Percentiles rank a stretch among this genome's conserved stretches.
phyloP scores from a whole-genome alignment of 1,140 invertebrate genomes.

The Littorina saxatilis region DNA sequence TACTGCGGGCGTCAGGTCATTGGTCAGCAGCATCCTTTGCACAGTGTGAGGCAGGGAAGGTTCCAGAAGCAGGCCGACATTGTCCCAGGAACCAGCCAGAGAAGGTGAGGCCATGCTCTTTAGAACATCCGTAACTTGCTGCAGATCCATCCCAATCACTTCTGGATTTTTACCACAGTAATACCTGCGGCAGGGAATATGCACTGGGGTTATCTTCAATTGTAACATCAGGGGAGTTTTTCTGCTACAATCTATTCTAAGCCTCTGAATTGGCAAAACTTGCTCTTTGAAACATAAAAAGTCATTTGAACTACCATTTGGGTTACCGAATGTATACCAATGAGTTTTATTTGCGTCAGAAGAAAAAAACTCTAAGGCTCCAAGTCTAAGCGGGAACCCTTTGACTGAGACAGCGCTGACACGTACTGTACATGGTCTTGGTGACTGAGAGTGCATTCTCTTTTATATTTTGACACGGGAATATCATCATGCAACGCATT shows the following conservation, averaged over 20 bases:
- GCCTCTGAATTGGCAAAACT: not conserved
- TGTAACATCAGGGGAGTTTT: too few species aligned
- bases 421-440: too few species aligned
- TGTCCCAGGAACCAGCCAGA: slow-evolving; percentile 86
- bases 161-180: not conserved
- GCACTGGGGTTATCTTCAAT: not conserved
- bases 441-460: too few species aligned
- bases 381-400: too few species aligned
- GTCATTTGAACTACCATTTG: too few species aligned
- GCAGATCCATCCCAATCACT: slow-evolving; percentile 9
- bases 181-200: not conserved
- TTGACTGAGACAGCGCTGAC: too few species aligned
- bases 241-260: not conserved
- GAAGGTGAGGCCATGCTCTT: slow-evolving; percentile 15
- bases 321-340: too few species aligned
- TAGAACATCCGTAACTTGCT: not conserved
- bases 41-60: slow-evolving; percentile 79
- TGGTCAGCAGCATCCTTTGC: slow-evolving; percentile 89
- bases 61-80: slow-evolving; percentile 94
- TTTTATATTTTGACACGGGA: too few species aligned
- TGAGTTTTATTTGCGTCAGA: too few species aligned
- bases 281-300: not conserved
- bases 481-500: too few species aligned
- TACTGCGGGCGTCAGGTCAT: slow-evolving; percentile 91
- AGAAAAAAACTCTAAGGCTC: too few species aligned